phyloP scores from a whole-genome alignment of 2,888 invertebrate genomes.

The Tenthredo notha region DNA sequence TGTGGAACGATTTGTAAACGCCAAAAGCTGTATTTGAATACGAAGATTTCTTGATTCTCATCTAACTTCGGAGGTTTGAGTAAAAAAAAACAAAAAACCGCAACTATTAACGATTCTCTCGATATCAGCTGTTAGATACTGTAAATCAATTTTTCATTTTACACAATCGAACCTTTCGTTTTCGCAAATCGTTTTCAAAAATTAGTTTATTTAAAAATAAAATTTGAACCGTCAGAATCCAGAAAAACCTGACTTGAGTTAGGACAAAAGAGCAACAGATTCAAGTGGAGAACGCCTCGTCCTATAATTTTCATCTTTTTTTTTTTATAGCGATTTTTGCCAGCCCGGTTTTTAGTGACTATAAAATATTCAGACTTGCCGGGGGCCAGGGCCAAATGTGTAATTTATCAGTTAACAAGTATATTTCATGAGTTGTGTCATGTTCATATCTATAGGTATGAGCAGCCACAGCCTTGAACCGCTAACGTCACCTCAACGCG shows the following conservation, averaged over 20 bases:
- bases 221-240: neutral
- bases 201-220: neutral
- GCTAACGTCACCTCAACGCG: constrained; percentile 63
- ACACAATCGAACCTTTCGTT: too few relatives aligned
- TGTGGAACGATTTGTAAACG: too few relatives aligned
- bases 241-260: neutral
- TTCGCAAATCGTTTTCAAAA: too few relatives aligned
- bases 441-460: constrained; percentile 25
- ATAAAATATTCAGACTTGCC: constrained; percentile 1
- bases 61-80: too few relatives aligned
- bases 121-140: too few relatives aligned
- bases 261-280: neutral
- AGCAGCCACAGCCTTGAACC: constrained; percentile 64
- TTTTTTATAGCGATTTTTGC: neutral
- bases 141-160: too few relatives aligned
- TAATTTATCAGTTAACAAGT: constrained; percentile 44
- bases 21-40: too few relatives aligned
- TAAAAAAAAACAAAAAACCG: too few relatives aligned
- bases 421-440: constrained; percentile 40
- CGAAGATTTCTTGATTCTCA: too few relatives aligned
- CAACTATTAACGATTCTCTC: too few relatives aligned
- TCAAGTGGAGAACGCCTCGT: neutral
- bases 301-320: neutral
- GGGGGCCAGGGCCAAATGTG: neutral
- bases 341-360: neutral